Evolutionary conservation across 2,113 vertebrate genomes (phyloP), one percentile per base, ranked within the genome.

Genomic region (Alouatta palliata): DNA sequence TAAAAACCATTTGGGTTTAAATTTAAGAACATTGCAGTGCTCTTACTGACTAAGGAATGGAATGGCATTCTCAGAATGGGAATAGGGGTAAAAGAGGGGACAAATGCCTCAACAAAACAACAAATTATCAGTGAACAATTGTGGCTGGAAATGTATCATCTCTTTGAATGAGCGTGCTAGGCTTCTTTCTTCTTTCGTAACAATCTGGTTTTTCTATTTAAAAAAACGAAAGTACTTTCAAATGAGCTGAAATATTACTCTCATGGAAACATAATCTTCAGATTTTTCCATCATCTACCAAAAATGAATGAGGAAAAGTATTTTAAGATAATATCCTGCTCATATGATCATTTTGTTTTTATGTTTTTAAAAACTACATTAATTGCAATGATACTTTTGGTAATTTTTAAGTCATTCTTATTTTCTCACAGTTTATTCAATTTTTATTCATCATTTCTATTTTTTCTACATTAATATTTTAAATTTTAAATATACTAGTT

Each of bases 191-290:
- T 25, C 20, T 35, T 16, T 32, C 40, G 2, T n/a, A 81, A 32
- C 54, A 94, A 79, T 95, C 75, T 84, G 75, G 13, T 73, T 96
- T 97, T 10, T 8, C 70, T 84, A 87, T 92, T 86, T 94, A 45
- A 82, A 94, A 61, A 95, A 56, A 92, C 49, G 43, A 49, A 94
- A 97, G 92, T 32, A 58, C 35, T 90, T 83, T 56, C 64, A 96
- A 87, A 81, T 81, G 27, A 96, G 75, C n/a, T 73, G 66, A 93
- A 96, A 47, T n/a, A n/a, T 91, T 64, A 27, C 23, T 90, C 85
- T 89, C 54, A 58, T 0, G 5, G 32, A 93, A 91, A 93, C 25
- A 14, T 61, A 87, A 52, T 73, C 76, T 96, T 95, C 76, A 56
- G 20, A 23, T 70, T 92, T 87, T 49, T 58, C 12, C 20, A 61